Evolutionary conservation across 2,113 vertebrate genomes (phyloP).

Genomic region (Tetrax tetrax): DNA sequence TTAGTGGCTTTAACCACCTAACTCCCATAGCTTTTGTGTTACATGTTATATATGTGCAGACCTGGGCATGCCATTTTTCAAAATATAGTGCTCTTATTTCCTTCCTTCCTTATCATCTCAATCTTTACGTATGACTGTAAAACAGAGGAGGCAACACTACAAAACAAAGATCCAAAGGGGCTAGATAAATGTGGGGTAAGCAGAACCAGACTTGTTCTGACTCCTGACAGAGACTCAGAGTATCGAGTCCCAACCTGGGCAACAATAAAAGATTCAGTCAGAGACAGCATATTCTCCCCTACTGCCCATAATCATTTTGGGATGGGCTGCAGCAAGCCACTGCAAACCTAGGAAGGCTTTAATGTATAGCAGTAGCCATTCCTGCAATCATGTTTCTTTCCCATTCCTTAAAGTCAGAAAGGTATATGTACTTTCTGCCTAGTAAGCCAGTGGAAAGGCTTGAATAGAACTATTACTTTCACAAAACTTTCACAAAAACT

Average conservation of each 20-base stretch:
- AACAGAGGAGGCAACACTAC: not conserved
- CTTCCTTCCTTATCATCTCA: not conserved
- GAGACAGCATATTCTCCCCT: not conserved
- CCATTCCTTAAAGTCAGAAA: not conserved
- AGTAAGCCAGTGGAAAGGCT: not conserved
- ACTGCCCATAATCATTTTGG: not conserved
- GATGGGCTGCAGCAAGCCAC: not conserved
- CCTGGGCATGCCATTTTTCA: not conserved
- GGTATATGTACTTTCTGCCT: not conserved
- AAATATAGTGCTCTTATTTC: not conserved
- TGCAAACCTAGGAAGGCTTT: not conserved
- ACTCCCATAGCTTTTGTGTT: not conserved
- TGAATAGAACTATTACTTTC: not conserved
- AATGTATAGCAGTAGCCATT: not conserved
- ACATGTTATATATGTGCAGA: not conserved
- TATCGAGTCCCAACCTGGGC: not conserved
- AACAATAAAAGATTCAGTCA: not conserved
- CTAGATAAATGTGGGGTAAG: not conserved
- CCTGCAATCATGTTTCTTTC: not conserved
- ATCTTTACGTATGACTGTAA: not conserved
- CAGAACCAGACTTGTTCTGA: not conserved
- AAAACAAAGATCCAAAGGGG: not conserved
- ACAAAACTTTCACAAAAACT: not conserved
- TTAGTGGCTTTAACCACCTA: not conserved
- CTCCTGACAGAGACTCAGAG: not conserved